Percentiles rank a stretch among this genome's conserved stretches.
phyloP scores from a whole-genome alignment of 2,113 vertebrate genomes.

The Salvator merianae region DNA sequence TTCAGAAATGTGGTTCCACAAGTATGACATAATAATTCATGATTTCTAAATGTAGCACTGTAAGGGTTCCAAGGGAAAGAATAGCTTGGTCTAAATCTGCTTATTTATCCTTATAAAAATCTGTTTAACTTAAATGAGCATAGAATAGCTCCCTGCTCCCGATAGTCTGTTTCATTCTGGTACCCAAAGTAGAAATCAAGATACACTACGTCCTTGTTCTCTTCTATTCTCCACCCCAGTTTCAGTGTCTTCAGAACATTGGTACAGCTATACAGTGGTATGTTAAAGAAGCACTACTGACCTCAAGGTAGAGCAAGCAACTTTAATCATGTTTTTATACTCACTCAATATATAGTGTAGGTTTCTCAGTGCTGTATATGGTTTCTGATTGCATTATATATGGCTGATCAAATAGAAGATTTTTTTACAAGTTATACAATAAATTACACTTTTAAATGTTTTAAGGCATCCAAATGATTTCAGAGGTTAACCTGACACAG shows the following conservation, averaged over 20 bases:
- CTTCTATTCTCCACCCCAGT: no score
- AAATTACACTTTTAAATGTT: no score
- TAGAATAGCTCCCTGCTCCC: not conserved
- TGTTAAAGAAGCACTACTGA: not conserved
- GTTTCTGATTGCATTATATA: no score
- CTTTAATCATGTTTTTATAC: not conserved
- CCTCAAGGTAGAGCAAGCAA: not conserved
- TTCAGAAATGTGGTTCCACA: not conserved
- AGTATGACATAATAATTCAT: no score
- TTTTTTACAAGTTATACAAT: no score
- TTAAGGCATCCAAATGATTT: no score
- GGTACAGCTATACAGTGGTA: not conserved
- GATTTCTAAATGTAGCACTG: not conserved
- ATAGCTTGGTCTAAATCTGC: not conserved
- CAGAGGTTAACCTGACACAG: no score
- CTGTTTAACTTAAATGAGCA: not conserved
- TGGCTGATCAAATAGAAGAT: no score
- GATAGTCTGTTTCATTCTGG: not conserved
- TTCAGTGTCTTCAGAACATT: not conserved
- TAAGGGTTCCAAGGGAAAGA: not conserved
- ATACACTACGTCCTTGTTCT: not conserved
- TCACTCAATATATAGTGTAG: not conserved
- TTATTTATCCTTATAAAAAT: not conserved
- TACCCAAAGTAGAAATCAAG: not conserved
- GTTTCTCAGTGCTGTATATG: not conserved